Base-by-base conservation (phyloP, 2,113 vertebrate genomes). In the Paratilapia polleni region DNA sequence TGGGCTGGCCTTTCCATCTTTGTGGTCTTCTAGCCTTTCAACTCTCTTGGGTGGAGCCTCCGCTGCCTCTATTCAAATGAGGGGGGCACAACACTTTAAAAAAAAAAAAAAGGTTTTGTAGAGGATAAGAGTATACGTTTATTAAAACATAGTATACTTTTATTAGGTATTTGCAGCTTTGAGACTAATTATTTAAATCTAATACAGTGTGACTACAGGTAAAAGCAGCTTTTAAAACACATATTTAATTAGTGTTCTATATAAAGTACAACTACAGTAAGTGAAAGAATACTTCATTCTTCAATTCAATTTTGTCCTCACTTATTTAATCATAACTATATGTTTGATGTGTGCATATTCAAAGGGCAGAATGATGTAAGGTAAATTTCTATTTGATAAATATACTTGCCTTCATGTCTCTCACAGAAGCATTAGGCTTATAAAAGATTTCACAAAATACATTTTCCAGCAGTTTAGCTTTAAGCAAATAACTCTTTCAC, bases 1-100 rank as follows among this genome's bases (percentile, higher is more conserved):
- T 96, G 96, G 95, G 96, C 93, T 88, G 94, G 95, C 95, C 95
- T 94, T 90, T 94, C 90, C 92, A 94, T 95, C 95, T 95, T 93
- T 82, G 94, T 91, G 93, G 89, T 94, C 95, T 93, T 94, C 94
- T 95, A 94, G 94, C 96, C 94, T 96, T 95, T 92, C 82, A 95
- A 94, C 95, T 95, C 94, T 88, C 94, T 93, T 88, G 93, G 94
- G 93, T 89, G 94, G 95, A 94, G 96, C 96, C 93, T 95, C 86
- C 85, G 81, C 94, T 90, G 78, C 91, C 91, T 94, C 91, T 85
- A 96, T 96, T 95, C 94, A 96, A 96, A 91, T 93, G 94, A 95
- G 88, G 81, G 56, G 90, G 91, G 91, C 95, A 90, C 85, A 95
- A 90, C 92, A 92, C 86, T 93, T 91, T 24, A 62, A 82, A 75